Base-by-base conservation (phyloP, 2,888 invertebrate species). In the Pollenia griseotomentosa region DNA sequence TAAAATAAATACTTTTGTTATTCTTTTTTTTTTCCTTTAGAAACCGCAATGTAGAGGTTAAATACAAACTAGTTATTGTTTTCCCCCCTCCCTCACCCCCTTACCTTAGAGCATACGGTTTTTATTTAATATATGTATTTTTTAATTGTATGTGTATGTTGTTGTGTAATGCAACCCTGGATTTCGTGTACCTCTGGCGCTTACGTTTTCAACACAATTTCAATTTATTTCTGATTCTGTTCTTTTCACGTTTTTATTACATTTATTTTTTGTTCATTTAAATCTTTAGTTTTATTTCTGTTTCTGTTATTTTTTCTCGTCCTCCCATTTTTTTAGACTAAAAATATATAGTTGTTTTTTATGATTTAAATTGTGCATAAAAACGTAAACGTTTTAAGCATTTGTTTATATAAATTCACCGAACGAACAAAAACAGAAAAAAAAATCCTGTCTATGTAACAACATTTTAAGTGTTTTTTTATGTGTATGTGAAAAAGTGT, bases 101-200 rank as follows among this genome's bases (percentile, higher is more conserved):
- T 46, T 44, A 19, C 44, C 23, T 9, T 53, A 44, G 9, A 59
- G 23, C 16, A n/a, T 61, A 33, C 14, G 33, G 12, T 57, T 80
- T 75, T 70, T 59, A 51, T 79, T 83, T 78, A 65, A 57, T 23
- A 48, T 77, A 12, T 40, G 40, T 65, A 55, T 61, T 48, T 44
- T 77, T 40, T 61, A 33, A 33, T 46, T 78, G 16, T 81, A 71
- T 85, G 74, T 85, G 85, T 86, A 86, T 84, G 85, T 90, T 92
- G 92, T 92, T 92, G 92, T 92, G 91, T 92, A 90, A 91, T 92
- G 92, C 92, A 92, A 92, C 91, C 92, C 92, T 92, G 92, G 91
- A 92, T 92, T 92, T 92, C 92, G 92, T 92, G 92, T 90, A 90
- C 91, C 91, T 90, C 90, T 92, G 91, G 92, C 92, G 91, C 91